Base-by-base conservation (phyloP, 37 sponge, comb jelly and placozoan species). In the Spongilla lacustris region DNA sequence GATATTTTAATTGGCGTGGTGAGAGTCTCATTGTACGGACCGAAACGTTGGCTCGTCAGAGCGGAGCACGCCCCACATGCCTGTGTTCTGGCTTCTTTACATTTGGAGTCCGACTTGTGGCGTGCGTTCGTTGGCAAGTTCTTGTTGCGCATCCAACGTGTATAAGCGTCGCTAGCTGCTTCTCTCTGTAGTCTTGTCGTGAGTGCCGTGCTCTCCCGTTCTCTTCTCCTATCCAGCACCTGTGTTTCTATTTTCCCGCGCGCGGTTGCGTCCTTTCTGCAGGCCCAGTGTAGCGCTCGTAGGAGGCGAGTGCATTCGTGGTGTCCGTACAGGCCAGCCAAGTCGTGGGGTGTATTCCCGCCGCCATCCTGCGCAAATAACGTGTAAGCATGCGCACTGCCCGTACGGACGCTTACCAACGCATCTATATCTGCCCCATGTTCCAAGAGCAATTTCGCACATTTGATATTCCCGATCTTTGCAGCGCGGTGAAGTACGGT, bases 271-370 rank as follows among this genome's bases (percentile, higher is more conserved):
- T 94, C 95, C 30, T 94, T 94, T 48, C 75, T 38, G 32, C 67
- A 27, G 11, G 86, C 91, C 95, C 95, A 94, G 83, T 91, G 89
- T 26, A 94, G 80, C 0, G 95, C 85, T 24, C 66, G 68, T 31
- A 94, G 80, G 13, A 94, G 78, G 0, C 95, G 78, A 22, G 89
- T 76, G 82, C 92, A 91, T 85, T 94, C 89, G 34, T 88, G 74
- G 23, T 88, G 89, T 34, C 86, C 86, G 68, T 83, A 66, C 6
- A 91, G 48, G 36, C 67, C 48, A 21, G 95, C 91, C 50, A 89
- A 50, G 38, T 88, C 81, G 37, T 83, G 79, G 24, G 95, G 77
- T 24, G 83, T 88, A 31, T 33, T 38, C 19, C 88, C 92, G 35
- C 78, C 69, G 10, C 74, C 74, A 50, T 94, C 89, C 95, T 94